Evolutionary conservation across 2,113 vertebrate genomes (phyloP).

Genomic region (Cathartes aura): DNA sequence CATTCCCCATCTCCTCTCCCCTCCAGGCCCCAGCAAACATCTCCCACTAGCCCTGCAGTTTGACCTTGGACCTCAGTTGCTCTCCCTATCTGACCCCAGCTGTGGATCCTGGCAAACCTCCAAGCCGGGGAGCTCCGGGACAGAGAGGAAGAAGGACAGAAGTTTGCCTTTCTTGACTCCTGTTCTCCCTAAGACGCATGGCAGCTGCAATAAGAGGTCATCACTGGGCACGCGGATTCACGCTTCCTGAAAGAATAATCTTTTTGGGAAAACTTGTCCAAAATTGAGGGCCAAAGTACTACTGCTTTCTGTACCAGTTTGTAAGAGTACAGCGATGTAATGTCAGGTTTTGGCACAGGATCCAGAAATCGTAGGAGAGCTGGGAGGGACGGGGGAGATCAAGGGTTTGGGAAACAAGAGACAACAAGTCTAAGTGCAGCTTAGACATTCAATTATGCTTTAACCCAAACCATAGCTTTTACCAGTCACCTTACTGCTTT

Average conservation of each 20-base stretch:
- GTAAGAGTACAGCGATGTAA: neutral
- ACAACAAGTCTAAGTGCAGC: neutral
- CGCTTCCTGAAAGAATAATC: neutral
- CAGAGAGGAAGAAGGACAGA: neutral
- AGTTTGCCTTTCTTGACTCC: neutral
- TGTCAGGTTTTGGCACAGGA: neutral
- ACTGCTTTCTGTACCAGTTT: neutral
- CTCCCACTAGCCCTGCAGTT: slow-evolving; percentile 22
- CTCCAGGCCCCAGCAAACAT: neutral
- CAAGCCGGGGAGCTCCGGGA: neutral
- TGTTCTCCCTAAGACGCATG: rapidly evolving
- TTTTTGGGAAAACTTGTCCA: neutral
- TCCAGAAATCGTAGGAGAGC: neutral
- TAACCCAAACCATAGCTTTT: neutral
- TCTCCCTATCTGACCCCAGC: slow-evolving; percentile 35
- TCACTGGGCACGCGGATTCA: neutral
- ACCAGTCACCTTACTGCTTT: neutral
- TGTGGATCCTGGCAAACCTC: slow-evolving; percentile 30
- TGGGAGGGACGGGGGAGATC: neutral
- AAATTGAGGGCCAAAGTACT: neutral
- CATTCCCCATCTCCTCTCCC: slow-evolving; percentile 3
- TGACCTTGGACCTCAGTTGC: slow-evolving; percentile 51
- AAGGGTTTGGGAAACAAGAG: neutral
- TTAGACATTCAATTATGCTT: neutral
- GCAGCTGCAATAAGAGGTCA: neutral